Conservation (phyloP, 2,888 invertebrate genomes). For the Cylloceria caligata region DNA sequence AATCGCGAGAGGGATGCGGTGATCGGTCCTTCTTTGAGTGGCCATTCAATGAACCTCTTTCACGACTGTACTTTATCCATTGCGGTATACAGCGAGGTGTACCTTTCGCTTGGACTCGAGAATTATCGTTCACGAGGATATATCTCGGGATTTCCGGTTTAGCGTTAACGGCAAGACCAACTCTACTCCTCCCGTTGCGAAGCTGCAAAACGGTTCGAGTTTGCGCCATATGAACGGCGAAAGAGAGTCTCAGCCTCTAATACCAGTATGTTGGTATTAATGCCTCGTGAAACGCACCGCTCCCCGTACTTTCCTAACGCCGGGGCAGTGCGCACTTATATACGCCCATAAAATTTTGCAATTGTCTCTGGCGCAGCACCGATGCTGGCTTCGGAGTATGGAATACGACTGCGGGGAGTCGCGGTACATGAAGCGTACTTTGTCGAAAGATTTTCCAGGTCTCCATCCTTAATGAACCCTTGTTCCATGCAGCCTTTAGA, state of each 20-base stretch:
- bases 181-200: conserved; percentile 7
- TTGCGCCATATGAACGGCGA: conserved; percentile 7
- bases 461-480: not conserved
- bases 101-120: not conserved
- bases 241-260: conserved; percentile 25
- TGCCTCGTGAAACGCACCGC: conserved; percentile 29
- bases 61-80: not conserved
- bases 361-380: conserved; percentile 27
- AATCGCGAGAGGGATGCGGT: not conserved
- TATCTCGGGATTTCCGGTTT: conserved; percentile 47
- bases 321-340: conserved; percentile 4
- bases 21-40: not conserved
- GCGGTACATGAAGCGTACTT: not conserved
- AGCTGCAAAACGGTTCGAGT: conserved; percentile 20
- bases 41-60: not conserved
- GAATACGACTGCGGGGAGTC: conserved; percentile 11
- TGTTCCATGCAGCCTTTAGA: not conserved
- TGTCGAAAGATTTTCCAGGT: conserved; percentile 16
- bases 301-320: conserved; percentile 5
- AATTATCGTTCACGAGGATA: conserved; percentile 48
- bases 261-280: conserved; percentile 23
- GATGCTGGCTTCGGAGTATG: not conserved
- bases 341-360: conserved; percentile 42
- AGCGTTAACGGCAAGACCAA: not conserved
- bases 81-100: too few relatives aligned